These are phyloP conservation scores for Scaeva pyrastri DNA, from an alignment of 2,888 invertebrate species.

Conservation along the genomic window DNA sequence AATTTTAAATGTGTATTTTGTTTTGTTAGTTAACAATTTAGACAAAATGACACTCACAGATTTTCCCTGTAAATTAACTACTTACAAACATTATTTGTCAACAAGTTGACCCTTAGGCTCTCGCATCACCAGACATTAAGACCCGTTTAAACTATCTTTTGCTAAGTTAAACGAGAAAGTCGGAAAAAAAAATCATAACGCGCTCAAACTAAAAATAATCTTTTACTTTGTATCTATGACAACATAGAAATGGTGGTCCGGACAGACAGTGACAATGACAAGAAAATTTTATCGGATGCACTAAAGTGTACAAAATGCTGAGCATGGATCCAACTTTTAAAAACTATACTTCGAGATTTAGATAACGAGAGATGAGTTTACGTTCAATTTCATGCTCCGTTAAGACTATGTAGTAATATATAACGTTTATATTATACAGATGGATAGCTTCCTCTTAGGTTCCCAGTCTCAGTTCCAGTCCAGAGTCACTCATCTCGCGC, in stretches of 20 bases:
- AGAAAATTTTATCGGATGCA: slow-evolving; percentile 31
- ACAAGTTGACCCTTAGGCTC: too few relatives aligned
- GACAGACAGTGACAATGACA: not conserved
- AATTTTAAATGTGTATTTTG: too few relatives aligned
- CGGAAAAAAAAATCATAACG: not conserved
- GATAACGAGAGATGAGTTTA: slow-evolving; percentile 23
- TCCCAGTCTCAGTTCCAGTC: slow-evolving; percentile 22
- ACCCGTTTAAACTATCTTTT: too few relatives aligned
- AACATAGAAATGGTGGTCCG: not conserved
- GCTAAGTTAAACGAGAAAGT: too few relatives aligned
- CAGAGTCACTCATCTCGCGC: slow-evolving; percentile 3
- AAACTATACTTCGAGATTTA: not conserved
- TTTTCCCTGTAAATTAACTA: too few relatives aligned
- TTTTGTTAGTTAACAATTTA: too few relatives aligned
- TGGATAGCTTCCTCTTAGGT: slow-evolving; percentile 37
- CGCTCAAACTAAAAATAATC: not conserved
- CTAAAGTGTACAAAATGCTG: slow-evolving; percentile 6
- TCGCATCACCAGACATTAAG: too few relatives aligned
- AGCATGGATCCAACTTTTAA: slow-evolving; percentile 8
- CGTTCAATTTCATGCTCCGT: slow-evolving; percentile 39
- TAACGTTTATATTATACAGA: not conserved
- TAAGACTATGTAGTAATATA: not conserved
- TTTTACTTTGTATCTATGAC: slow-evolving; percentile 14
- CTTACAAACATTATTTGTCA: too few relatives aligned
- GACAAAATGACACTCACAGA: too few relatives aligned